phyloP scores from a whole-genome alignment of 2,888 invertebrate genomes.

The Brachypalpus laphriformis region DNA sequence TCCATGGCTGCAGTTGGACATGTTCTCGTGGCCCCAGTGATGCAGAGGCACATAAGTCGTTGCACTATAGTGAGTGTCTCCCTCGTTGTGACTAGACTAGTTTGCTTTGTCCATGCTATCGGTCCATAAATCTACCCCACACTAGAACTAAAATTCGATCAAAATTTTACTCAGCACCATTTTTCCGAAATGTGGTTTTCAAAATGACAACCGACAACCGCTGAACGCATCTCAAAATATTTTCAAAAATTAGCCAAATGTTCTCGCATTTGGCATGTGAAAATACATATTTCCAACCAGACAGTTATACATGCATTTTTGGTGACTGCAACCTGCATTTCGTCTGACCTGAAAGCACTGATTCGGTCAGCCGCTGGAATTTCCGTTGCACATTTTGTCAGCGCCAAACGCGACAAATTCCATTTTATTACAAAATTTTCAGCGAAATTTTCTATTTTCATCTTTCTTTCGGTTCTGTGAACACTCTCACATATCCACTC shows the following conservation, averaged over 20 bases:
- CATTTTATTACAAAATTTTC: conserved; percentile 35
- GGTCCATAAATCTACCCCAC: too few species aligned
- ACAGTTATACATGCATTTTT: background rate
- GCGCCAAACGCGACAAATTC: conserved; percentile 28
- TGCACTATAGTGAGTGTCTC: too few species aligned
- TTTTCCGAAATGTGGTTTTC: too few species aligned
- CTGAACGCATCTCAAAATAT: background rate
- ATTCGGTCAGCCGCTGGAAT: conserved; percentile 36
- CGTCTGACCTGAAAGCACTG: conserved; percentile 26
- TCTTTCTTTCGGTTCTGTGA: background rate
- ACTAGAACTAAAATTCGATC: too few species aligned
- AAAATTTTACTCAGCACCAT: too few species aligned
- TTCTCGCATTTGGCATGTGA: background rate
- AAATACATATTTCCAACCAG: background rate
- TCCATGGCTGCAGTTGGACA: too few species aligned
- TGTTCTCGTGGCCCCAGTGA: too few species aligned
- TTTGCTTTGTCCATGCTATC: too few species aligned
- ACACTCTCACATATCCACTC: background rate
- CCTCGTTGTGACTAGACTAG: too few species aligned
- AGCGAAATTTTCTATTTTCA: conserved; percentile 25
- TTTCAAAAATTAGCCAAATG: background rate
- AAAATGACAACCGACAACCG: background rate
- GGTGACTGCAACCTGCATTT: background rate
- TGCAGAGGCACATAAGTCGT: too few species aligned
- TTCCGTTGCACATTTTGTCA: conserved; percentile 45